phyloP scores from a whole-genome alignment of 2,888 invertebrate genomes.

The Agriopis leucophaearia region DNA sequence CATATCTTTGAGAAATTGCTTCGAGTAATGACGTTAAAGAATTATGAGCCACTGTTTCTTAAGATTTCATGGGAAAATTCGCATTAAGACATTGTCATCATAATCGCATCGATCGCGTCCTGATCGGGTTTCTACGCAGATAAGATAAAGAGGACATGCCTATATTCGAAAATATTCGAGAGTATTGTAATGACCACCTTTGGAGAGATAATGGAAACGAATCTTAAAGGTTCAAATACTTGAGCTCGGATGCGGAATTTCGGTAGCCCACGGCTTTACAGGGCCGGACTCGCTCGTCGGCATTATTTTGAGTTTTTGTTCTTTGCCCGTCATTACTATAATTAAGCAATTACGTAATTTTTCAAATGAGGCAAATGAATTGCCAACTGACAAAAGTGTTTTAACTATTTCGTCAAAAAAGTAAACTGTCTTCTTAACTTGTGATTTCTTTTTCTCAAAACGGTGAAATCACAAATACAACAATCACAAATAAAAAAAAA shows the following conservation, averaged over 20 bases:
- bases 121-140: conserved; percentile 42
- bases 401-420: conserved; percentile 42
- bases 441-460: background rate
- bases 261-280: conserved; percentile 75
- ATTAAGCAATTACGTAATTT: conserved; percentile 42
- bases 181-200: conserved; percentile 48
- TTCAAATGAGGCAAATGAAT: conserved; percentile 41
- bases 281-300: conserved; percentile 59
- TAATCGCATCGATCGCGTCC: conserved; percentile 56
- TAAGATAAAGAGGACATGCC: conserved; percentile 40
- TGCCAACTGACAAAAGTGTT: conserved; percentile 36
- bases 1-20: conserved; percentile 77
- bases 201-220: conserved; percentile 53
- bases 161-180: conserved; percentile 45
- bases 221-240: conserved; percentile 65
- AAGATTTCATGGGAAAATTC: conserved; percentile 64
- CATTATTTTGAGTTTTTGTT: conserved; percentile 45
- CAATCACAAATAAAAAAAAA: background rate
- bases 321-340: conserved; percentile 38
- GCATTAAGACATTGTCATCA: conserved; percentile 59
- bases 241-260: conserved; percentile 69
- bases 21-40: conserved; percentile 74
- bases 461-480: background rate
- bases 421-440: background rate
- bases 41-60: conserved; percentile 67